Evolutionary conservation across 2,888 invertebrate genomes (phyloP).

Genomic region (Oscheius onirici): DNA sequence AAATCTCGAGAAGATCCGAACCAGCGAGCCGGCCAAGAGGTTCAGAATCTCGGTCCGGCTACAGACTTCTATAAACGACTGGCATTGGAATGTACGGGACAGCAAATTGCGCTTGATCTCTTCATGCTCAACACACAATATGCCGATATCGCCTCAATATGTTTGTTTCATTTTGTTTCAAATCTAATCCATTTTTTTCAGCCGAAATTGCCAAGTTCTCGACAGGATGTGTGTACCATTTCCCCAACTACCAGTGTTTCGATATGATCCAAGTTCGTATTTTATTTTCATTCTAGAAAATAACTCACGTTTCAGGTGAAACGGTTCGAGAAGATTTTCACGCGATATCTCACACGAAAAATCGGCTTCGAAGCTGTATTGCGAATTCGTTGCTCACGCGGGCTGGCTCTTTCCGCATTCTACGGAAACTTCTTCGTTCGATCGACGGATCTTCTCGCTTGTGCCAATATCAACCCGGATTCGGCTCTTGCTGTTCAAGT

Average conservation of each 20-base stretch:
- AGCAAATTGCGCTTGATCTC: constrained; percentile 81
- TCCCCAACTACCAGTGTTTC: constrained; percentile 81
- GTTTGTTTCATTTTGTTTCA: constrained; percentile 74
- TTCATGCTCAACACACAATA: constrained; percentile 93
- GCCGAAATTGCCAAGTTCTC: constrained; percentile 91
- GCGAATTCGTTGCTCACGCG: constrained; percentile 90
- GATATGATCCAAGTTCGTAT: constrained; percentile 25
- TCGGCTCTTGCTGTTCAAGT: constrained; percentile 95
- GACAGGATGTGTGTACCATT: constrained; percentile 90
- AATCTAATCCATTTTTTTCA: constrained; percentile 60
- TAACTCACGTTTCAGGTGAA: constrained; percentile 79
- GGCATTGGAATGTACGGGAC: constrained; percentile 91
- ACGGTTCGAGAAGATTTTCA: constrained; percentile 82
- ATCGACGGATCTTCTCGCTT: constrained; percentile 91
- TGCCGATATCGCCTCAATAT: constrained; percentile 90
- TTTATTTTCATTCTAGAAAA: not conserved
- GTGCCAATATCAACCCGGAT: constrained; percentile 97
- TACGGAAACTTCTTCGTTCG: constrained; percentile 99
- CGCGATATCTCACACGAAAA: constrained; percentile 91
- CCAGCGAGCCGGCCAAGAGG: constrained; percentile 79
- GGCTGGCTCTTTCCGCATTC: constrained; percentile 94
- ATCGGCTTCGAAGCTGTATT: constrained; percentile 99
- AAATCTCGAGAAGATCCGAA: constrained; percentile 88
- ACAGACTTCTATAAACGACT: constrained; percentile 97
- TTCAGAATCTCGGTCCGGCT: constrained; percentile 87